These are phyloP conservation scores for Crocuta crocuta DNA, from an alignment of 2,113 vertebrate species.

Conservation along the genomic window DNA sequence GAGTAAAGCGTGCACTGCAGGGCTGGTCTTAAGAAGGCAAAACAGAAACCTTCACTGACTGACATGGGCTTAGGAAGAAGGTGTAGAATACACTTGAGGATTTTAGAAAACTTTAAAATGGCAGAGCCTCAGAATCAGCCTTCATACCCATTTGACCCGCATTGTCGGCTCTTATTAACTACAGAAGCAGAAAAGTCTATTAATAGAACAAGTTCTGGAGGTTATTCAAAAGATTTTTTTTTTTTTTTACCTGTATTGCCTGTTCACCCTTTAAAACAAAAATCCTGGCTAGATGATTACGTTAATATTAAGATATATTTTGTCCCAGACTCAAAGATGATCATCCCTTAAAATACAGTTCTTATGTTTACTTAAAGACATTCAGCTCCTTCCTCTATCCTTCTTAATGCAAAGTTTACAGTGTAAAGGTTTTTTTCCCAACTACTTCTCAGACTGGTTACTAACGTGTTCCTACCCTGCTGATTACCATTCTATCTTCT, in stretches of 20 bases:
- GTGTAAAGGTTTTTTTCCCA: neutral
- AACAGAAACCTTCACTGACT: neutral
- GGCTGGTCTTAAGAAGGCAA: neutral
- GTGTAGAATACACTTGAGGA: neutral
- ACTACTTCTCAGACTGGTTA: neutral
- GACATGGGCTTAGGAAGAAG: neutral
- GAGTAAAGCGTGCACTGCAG: neutral
- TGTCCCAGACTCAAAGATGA: neutral
- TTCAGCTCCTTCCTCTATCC: neutral
- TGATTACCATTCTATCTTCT: neutral
- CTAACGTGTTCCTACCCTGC: neutral
- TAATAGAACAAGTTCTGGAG: neutral
- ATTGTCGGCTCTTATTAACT: neutral
- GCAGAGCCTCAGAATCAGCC: neutral
- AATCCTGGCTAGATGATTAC: neutral
- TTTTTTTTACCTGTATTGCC: neutral
- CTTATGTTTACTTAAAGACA: neutral
- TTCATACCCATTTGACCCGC: neutral
- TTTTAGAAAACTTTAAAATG: neutral
- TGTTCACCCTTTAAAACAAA: neutral
- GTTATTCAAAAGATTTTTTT: neutral
- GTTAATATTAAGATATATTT: constrained; percentile 21
- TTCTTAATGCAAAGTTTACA: neutral
- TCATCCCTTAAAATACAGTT: neutral
- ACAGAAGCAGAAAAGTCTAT: neutral